Base-by-base conservation (phyloP, 2,888 invertebrate species). In the Scaptomyza caliginosa region DNA sequence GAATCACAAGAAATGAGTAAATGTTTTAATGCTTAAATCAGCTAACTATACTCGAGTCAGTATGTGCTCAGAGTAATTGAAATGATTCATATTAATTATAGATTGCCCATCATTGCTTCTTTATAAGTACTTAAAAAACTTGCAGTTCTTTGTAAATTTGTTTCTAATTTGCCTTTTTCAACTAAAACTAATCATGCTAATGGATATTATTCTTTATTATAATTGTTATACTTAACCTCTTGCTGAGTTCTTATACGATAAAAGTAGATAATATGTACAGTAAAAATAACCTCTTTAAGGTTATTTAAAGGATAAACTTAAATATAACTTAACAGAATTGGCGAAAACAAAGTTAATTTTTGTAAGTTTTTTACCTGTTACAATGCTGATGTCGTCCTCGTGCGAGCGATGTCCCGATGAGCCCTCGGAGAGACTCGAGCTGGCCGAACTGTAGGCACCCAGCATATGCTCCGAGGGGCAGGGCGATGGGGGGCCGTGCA, bases 331-430 rank as follows among this genome's bases (percentile, higher is more conserved):
- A 68, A 54, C 21, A 23, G 26, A 56, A 28, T 10, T 19, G 38
- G 77, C 58, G 55, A 75, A 72, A 65, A 30, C 8, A 55, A 55
- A 45, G 28, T 40, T 36, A 54, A 56, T 34, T 48, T 48, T 40
- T 45, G 11, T 7, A 17, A 7, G 8, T 16, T 7, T 28, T 45
- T 80, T 95, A 96, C 96, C 96, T 95, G 96, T 96, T 88, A 96
- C 94, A 91, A 96, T 96, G 93, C 96, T 96, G 92, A 96, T 96
- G 90, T 96, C 95, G 89, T 94, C 94, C 91, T 94, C 95, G 89
- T 94, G 94, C 88, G 94, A 94, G 57, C 93, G 94, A 88, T 93
- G 94, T 91, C 92, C 93, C 82, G 93, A 93, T 67, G 92, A 92
- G 81, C 92, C 92, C 90, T 96, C 96, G 89, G 95, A 95, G 89